Evolutionary conservation across 2,113 vertebrate species (phyloP).

Genomic region (Xerus inauris): DNA sequence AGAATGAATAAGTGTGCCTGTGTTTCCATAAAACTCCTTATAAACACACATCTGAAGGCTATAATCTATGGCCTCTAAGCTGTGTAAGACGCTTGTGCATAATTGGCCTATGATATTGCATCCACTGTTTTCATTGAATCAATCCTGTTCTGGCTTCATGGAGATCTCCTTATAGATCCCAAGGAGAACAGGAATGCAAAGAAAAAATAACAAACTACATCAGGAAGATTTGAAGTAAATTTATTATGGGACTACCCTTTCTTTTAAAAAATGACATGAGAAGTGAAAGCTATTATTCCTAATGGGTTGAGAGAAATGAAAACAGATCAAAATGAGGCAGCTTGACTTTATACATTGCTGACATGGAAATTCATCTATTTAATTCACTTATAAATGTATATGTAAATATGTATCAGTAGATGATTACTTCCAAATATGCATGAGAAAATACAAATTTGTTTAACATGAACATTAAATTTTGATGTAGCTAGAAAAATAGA

Average conservation of each 20-base stretch:
- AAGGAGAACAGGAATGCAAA: not conserved
- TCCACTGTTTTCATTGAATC: not conserved
- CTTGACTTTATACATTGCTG: not conserved
- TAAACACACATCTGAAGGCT: not conserved
- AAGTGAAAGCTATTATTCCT: not conserved
- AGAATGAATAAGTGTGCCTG: not conserved
- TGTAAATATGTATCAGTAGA: not conserved
- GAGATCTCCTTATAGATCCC: not conserved
- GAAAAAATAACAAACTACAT: not conserved
- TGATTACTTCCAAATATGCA: conserved; percentile 36
- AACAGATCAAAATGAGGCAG: not conserved
- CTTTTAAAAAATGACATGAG: not conserved
- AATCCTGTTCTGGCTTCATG: not conserved
- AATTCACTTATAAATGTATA: not conserved
- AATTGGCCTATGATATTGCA: not conserved
- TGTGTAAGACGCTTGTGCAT: not conserved
- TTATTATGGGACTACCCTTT: not conserved
- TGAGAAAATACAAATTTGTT: conserved; percentile 48
- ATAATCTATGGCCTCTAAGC: not conserved
- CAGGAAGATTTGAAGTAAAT: not conserved
- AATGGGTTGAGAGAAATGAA: not conserved
- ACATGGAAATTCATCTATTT: not conserved
- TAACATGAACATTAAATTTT: conserved; percentile 52
- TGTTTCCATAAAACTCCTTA: not conserved
- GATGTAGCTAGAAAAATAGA: conserved; percentile 17